A percentile compares a stretch with the other conserved stretches of the same genome.
Conservation (phyloP, 2,888 invertebrate genomes). For the Clunio marinus region DNA sequence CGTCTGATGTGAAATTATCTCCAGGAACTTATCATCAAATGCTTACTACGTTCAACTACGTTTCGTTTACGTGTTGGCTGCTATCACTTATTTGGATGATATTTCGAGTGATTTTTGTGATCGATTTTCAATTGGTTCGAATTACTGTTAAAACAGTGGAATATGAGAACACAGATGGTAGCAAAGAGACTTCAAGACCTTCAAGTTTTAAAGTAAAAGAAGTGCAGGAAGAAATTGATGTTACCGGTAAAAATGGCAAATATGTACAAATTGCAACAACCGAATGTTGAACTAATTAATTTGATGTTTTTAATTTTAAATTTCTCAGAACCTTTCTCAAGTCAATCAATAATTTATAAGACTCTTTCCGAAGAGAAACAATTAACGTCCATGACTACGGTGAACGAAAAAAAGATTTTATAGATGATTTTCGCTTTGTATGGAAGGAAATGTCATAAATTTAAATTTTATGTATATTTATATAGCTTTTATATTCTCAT, state of each 20-base stretch:
- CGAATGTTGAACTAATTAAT: too few species aligned
- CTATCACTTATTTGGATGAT: neutral
- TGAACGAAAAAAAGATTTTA: neutral
- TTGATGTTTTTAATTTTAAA: neutral
- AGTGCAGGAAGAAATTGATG: too few species aligned
- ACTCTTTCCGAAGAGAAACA: neutral
- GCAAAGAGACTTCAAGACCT: too few species aligned
- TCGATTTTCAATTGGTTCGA: conserved; percentile 32
- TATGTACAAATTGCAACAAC: too few species aligned
- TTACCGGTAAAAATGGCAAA: neutral
- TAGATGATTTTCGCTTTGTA: too few species aligned
- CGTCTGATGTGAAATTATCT: neutral
- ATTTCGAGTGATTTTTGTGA: conserved; percentile 13
- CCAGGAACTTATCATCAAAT: neutral
- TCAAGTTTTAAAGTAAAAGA: too few species aligned
- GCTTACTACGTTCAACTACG: neutral
- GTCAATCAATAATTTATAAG: neutral
- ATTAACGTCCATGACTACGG: too few species aligned
- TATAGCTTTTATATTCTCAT: too few species aligned
- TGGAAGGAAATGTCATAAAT: too few species aligned
- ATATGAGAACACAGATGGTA: neutral
- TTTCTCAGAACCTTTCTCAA: neutral
- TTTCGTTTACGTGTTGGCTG: neutral
- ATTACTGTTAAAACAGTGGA: conserved; percentile 30
- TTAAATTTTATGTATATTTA: too few species aligned